Conservation (phyloP, 2,888 invertebrate genomes). For the Pterobdella sp. region DNA sequence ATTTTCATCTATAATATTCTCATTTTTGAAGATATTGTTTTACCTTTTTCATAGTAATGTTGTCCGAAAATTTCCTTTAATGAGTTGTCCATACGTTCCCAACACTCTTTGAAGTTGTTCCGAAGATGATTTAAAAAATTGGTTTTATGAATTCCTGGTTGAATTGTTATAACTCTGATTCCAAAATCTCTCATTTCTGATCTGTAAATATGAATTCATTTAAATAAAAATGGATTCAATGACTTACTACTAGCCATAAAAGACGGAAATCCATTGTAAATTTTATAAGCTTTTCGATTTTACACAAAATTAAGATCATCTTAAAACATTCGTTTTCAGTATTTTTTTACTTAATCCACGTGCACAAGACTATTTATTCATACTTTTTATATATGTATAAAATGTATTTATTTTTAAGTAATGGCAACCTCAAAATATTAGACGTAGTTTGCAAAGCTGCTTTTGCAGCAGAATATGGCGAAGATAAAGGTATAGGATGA, state of each 20-base stretch:
- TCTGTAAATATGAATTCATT: too few species aligned
- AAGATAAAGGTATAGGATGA: conserved; percentile 43
- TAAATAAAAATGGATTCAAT: too few species aligned
- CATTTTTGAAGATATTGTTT: not conserved
- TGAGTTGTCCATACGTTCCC: conserved; percentile 16
- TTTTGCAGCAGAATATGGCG: conserved; percentile 47
- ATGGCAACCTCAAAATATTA: conserved; percentile 41
- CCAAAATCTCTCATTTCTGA: conserved; percentile 15
- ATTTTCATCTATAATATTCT: too few species aligned
- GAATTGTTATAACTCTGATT: conserved; percentile 22
- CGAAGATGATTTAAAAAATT: conserved; percentile 10
- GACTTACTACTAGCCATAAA: too few species aligned
- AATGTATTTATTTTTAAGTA: not conserved
- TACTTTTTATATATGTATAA: too few species aligned
- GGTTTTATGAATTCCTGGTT: conserved; percentile 28
- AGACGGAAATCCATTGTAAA: too few species aligned
- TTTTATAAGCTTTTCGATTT: not conserved
- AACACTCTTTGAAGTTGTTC: conserved; percentile 3
- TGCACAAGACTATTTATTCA: too few species aligned
- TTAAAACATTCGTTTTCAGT: too few species aligned
- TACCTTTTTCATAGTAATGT: conserved; percentile 28
- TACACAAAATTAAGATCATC: not conserved
- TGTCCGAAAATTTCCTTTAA: conserved; percentile 25
- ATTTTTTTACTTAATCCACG: too few species aligned
- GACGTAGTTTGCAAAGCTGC: conserved; percentile 46